phyloP scores from a whole-genome alignment of 2,113 vertebrate species.

The Platysternon megacephalum region DNA sequence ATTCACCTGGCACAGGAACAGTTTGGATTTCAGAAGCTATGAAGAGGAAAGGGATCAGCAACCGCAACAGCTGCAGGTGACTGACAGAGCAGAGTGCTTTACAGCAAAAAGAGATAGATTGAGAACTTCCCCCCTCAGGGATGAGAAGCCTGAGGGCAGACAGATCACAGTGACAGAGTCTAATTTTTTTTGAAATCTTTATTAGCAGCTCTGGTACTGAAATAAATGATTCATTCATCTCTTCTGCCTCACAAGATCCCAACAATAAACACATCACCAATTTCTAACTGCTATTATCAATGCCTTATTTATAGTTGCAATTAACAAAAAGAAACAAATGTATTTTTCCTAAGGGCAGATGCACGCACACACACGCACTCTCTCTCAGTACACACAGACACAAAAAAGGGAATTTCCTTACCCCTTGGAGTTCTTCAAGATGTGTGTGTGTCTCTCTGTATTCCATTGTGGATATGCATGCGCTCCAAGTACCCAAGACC shows the following conservation, averaged over 20 bases:
- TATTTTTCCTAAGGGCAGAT: neutral
- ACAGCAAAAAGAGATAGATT: neutral
- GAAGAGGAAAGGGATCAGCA: neutral
- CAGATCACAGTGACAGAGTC: slow-evolving; percentile 34
- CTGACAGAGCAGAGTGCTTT: neutral
- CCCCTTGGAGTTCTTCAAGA: neutral
- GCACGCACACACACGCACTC: neutral
- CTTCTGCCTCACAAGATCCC: slow-evolving; percentile 49
- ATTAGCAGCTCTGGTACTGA: slow-evolving; percentile 22
- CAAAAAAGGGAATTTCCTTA: neutral
- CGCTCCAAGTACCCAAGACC: neutral
- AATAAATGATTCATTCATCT: slow-evolving; percentile 66
- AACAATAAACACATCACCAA: slow-evolving; percentile 65
- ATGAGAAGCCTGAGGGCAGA: neutral
- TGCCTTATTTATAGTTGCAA: slow-evolving; percentile 52
- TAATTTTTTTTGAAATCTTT: slow-evolving; percentile 54
- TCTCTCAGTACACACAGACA: neutral
- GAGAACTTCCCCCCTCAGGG: rapidly evolving
- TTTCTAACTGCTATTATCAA: slow-evolving; percentile 38
- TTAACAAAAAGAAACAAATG: slow-evolving; percentile 24
- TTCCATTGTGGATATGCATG: neutral
- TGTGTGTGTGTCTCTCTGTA: neutral
- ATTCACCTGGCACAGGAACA: neutral
- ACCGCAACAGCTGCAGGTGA: neutral
- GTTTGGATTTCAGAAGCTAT: neutral